These are phyloP conservation scores for Berghia stephanieae DNA, from an alignment of 1,140 invertebrate genomes.

Conservation along the genomic window DNA sequence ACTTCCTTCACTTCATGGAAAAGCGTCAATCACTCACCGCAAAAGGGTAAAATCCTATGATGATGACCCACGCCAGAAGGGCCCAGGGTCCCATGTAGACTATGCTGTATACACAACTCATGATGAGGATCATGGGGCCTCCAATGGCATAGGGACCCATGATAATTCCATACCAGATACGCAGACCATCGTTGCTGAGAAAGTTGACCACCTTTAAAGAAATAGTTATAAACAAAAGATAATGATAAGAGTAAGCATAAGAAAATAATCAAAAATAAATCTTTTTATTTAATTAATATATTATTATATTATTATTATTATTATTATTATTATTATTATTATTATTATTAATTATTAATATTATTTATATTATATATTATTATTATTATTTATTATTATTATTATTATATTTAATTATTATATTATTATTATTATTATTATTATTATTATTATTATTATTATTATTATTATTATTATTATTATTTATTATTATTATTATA, in stretches of 20 bases:
- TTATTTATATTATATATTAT: no score
- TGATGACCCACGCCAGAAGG: constrained; percentile 73
- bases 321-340: no score
- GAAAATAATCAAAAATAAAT: neutral
- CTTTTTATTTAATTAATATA: no score
- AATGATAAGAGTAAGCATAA: neutral
- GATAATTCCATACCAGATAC: constrained; percentile 75
- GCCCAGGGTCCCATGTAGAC: constrained; percentile 74
- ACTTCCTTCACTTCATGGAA: no score
- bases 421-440: no score
- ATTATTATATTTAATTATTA: no score
- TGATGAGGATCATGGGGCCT: constrained; percentile 73
- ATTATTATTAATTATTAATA: no score
- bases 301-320: no score
- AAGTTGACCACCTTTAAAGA: constrained; percentile 75
- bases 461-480: no score
- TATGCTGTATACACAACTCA: constrained; percentile 72
- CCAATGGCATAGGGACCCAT: constrained; percentile 73
- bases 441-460: no score
- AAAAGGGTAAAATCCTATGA: constrained; percentile 75
- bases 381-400: no score
- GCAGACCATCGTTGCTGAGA: constrained; percentile 76
- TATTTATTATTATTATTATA: no score
- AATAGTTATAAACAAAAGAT: constrained; percentile 41
- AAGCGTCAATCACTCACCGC: constrained; percentile 73